Evolutionary conservation across 2,113 vertebrate genomes (phyloP).

Genomic region (Peucedramus taeniatus): DNA sequence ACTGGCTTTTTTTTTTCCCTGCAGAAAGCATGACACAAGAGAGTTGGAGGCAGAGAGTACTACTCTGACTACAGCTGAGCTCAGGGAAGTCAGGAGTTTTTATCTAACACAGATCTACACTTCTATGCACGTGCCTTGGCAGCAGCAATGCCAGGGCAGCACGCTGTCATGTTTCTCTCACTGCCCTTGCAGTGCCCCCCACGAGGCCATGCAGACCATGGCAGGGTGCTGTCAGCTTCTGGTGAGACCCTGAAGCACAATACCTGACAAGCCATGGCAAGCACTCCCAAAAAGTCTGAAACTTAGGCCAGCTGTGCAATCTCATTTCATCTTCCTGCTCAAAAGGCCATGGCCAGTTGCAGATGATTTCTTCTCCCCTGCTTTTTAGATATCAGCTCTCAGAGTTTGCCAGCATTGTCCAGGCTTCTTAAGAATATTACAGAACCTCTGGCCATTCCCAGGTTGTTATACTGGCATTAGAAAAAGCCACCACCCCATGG

Average conservation of each 20-base stretch:
- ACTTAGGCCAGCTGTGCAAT: neutral
- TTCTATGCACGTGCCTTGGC: neutral
- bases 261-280: neutral
- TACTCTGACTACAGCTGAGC: neutral
- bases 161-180: fast-evolving
- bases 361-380: neutral
- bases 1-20: neutral
- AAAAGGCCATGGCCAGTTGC: neutral
- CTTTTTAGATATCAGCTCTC: neutral
- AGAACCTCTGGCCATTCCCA: neutral
- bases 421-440: neutral
- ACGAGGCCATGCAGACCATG: fast-evolving
- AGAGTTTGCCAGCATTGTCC: neutral
- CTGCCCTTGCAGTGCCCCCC: neutral
- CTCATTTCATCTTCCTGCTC: neutral
- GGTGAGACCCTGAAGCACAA: neutral
- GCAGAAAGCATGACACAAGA: neutral
- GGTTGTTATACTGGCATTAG: neutral
- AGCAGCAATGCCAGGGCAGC: neutral
- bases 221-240: neutral
- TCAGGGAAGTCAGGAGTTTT: neutral
- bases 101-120: neutral
- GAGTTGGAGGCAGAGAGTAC: neutral
- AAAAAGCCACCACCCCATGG: neutral
- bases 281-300: fast-evolving